Base-by-base conservation (phyloP, 2,888 invertebrate genomes). In the Hypomecis atomaria region DNA sequence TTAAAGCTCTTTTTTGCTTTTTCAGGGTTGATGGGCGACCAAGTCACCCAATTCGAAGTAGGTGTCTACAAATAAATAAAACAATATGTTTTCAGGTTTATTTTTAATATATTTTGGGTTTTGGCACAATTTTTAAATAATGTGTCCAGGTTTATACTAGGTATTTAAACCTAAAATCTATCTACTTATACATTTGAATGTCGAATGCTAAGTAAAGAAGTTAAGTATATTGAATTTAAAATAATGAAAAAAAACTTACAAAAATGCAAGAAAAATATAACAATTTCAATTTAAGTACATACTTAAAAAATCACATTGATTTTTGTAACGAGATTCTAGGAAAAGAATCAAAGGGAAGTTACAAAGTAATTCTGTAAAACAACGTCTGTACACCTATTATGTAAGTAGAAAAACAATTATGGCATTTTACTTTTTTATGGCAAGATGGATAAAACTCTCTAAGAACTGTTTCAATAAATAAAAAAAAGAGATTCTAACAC, bases 61-160 rank as follows among this genome's bases (percentile, higher is more conserved):
- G 38, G 38, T 38, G 52, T 33, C 50, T 68, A 59, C 61, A 4
- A 61, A 73, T 70, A 82, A 81, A 87, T 85, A 75, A 85, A 84
- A 85, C 72, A 75, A 77, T 61, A 45, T 73, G 58, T 82, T 83
- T 85, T 83, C 86, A 81, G 81, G 78, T 82, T 89, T 88, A 88
- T 89, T 90, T 91, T 92, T 89, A 90, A 88, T 92, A 92, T 91
- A 92, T 91, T 92, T 89, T 88, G 90, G 89, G 91, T 90, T 92
- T 92, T 92, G 92, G 92, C 92, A 92, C 92, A 92, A 90, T 87
- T 89, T 87, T 87, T 89, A 88, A 91, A 89, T 87, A 89, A 90
- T 92, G 92, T 92, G 92, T 84, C 92, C 89, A 87, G 90, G 85
- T 90, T 86, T 87, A 90, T 83, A 84, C 87, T 88, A 86, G 90